Evolutionary conservation across 2,113 vertebrate species (phyloP), one percentile per base, ranked within the genome.

Genomic region (Monopterus albus): DNA sequence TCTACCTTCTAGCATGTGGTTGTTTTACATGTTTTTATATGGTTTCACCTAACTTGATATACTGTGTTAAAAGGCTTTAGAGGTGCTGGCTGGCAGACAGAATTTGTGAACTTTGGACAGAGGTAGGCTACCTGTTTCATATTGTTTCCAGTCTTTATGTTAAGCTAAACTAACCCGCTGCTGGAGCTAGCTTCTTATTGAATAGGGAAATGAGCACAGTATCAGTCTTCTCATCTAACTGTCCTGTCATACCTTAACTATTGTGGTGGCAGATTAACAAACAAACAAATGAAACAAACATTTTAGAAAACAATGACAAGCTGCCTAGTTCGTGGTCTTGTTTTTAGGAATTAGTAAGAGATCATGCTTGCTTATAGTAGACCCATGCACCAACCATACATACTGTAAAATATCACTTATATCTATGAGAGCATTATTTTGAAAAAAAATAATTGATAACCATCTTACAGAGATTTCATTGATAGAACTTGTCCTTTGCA

Each of bases 401-500:
- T n/a, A n/a, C n/a, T n/a, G n/a, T 28, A 15, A 43, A 53, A 49
- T 4, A 6, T 25, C 29, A 6, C 20, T 57, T 65, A 3, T 36
- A 29, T n/a, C 17, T 2, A 20, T 43, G 14, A 52, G 0, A 51
- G 21, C 21, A 18, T 29, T 42, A 13, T 52, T 62, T n/a, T n/a
- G n/a, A n/a, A n/a, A n/a, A 14, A 70, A n/a, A 62, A 43, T 50
- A 4, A 51, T 39, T 46, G n/a, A 62, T 45, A 59, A 39, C 4
- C 2, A 69, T 55, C 25, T 28, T 11, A 29, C 43, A 56, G 29
- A 65, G 11, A 52, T 35, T 28, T 26, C 29, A 35, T 6, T 1
- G 0, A 63, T 11, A 21, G 7, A 31, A 52, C 14, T 2, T 29
- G 47, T 23, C 33, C 8, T 52, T 64, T 63, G 15, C 47, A 21